Base-by-base conservation (phyloP, 2,113 vertebrate genomes). In the Stigmatopora nigra region DNA sequence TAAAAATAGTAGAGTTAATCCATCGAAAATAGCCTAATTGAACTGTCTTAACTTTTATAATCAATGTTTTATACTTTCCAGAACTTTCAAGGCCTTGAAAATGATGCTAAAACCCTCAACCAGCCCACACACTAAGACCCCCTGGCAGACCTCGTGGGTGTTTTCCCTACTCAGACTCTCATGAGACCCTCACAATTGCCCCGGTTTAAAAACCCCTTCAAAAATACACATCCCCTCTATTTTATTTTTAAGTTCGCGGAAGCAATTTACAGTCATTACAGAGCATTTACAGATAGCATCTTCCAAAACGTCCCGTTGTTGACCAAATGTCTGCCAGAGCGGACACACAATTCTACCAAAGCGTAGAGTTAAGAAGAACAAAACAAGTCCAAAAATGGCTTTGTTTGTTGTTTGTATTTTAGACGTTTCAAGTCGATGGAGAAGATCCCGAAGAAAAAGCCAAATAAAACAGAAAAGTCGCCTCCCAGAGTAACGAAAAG, bases 221-320 rank as follows among this genome's bases (percentile, higher is more conserved):
- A 91, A 93, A 93, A 46, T 46, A 61, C 19, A 3, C 58, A 3
- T 7, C 82, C 84, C 88, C 90, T 84, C 88, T 85, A 86, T 87
- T 90, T 89, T 91, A 87, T 86, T 90, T 91, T 88, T 85, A 91
- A 91, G 91, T 92, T 91, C n/a, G 92, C 88, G 93, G 93, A 93
- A 93, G 92, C 90, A 93, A 94, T 93, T 93, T 91, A 89, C 88
- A 86, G 87, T 91, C 78, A 93, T 93, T 93, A 93, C 72, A 78
- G 84, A 76, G 84, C 75, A 91, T 92, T 31, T 95, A 91, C 90
- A 93, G 92, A 93, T 92, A 90, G 70, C 78, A 92, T 92, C 90
- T 87, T 80, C 76, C 76, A 85, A 84, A 85, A 88, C 80, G 62
- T 88, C 58, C 83, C 61, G 17, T 88, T 86, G 78, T 88, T 79